Base-by-base conservation (phyloP, 1,140 invertebrate species). In the Mylabris phalerata region DNA sequence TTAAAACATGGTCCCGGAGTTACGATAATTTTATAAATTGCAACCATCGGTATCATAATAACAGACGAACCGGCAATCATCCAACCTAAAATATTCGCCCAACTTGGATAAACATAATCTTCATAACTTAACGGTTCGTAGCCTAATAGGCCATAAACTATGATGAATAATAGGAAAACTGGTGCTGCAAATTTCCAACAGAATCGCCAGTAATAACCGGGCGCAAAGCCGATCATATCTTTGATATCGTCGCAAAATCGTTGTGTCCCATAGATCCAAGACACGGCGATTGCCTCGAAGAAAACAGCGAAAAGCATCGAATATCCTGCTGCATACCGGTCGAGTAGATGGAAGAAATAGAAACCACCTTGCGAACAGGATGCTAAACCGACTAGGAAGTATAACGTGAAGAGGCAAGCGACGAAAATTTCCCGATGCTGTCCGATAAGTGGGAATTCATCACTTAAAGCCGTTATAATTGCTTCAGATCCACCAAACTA, bases 401-500 rank as follows among this genome's bases (percentile, higher is more conserved):
- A 98, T 3, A 98, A 76, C 0, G 85, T 84, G 75, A 90, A 90
- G 1, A 98, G 79, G 44, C 84, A 79, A 0, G 90, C 93, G 4
- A 98, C 93, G 73, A 98, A 98, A 5, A 95, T 79, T 74, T 98
- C 93, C n/a, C 96, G 82, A 74, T 98, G 85, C 24, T 84, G 84
- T 19, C 91, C 88, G 49, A 98, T 90, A 25, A 91, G 79, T 0
- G 94, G 93, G 72, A 94, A 98, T 75, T 98, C 95, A 68, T 98
- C 95, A 67, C 93, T 95, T 1, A 98, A 74, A 1, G 93, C 96
- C 9, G 96, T 98, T 65, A 98, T 97, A 48, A 98, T 96, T 0
- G 96, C 96, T 78, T 98, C 96, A 0, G 95, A 98, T 19, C 96
- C 95, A n/a, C 95, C 96, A 77, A 98, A 98, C 95, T 98, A 75